A percentile compares a stretch with the other conserved stretches of the same genome.
phyloP scores from a whole-genome alignment of 2,113 vertebrate species.

The Catharus fuscescens region DNA sequence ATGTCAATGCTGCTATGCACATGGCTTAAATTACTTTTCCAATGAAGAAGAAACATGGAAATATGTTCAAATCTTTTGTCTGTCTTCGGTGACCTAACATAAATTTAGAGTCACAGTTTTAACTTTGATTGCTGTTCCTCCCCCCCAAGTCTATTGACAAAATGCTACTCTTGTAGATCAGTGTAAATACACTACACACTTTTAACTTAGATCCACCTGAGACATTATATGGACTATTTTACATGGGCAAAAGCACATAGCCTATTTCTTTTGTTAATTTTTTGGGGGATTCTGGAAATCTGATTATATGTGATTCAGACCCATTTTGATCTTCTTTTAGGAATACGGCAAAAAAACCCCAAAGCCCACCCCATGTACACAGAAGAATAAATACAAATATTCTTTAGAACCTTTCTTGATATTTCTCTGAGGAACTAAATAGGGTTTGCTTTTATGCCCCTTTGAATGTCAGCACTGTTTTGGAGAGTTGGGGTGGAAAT shows the following conservation, averaged over 20 bases:
- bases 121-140: background rate
- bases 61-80: background rate
- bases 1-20: background rate
- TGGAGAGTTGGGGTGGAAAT: background rate
- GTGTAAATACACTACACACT: background rate
- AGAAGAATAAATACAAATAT: background rate
- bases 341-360: fast-evolving
- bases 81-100: background rate
- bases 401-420: background rate
- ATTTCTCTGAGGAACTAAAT: background rate
- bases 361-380: fast-evolving
- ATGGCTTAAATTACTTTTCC: background rate
- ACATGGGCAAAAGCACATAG: background rate
- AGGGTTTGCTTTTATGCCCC: background rate
- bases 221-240: background rate
- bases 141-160: background rate
- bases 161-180: background rate
- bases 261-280: background rate
- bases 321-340: background rate
- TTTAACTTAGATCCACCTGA: background rate
- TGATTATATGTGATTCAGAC: background rate
- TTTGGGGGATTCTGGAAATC: background rate
- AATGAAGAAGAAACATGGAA: background rate
- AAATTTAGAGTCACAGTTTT: background rate
- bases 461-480: background rate